Evolutionary conservation across 2,113 vertebrate species (phyloP).

Genomic region (Donacobius atricapilla): DNA sequence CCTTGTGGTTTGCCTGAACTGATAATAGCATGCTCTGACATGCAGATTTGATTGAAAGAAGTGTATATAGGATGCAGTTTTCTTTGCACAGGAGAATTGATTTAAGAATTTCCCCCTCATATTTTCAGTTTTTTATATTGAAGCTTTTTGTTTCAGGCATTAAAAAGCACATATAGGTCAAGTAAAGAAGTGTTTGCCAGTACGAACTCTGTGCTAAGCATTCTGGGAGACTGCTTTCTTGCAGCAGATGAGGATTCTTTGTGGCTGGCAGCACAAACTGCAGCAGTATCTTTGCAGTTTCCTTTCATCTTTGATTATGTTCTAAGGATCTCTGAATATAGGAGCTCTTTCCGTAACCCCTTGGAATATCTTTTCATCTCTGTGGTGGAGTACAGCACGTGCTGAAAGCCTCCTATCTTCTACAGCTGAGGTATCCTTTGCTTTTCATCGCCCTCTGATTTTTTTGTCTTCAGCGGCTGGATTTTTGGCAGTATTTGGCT

Average conservation of each 20-base stretch:
- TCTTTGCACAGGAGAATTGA: constrained; percentile 67
- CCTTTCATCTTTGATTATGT: constrained; percentile 74
- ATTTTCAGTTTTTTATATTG: background rate
- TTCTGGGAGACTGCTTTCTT: constrained; percentile 76
- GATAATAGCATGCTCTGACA: constrained; percentile 20
- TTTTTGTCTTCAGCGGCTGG: constrained; percentile 54
- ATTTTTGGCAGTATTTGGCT: constrained; percentile 65
- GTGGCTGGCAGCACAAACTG: constrained; percentile 79
- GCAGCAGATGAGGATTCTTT: constrained; percentile 76
- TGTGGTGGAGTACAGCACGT: background rate
- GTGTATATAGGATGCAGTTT: background rate
- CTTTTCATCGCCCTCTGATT: constrained; percentile 57
- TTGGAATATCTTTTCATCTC: constrained; percentile 47
- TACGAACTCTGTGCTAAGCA: constrained; percentile 71
- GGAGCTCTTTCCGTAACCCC: constrained; percentile 19
- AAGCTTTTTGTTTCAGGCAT: constrained; percentile 49
- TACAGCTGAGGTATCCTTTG: constrained; percentile 54
- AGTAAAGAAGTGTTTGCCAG: constrained; percentile 68
- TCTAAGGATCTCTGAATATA: constrained; percentile 60
- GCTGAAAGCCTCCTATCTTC: background rate
- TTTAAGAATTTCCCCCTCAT: background rate
- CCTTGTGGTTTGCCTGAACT: constrained; percentile 59
- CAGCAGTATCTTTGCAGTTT: constrained; percentile 71
- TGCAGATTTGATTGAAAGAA: constrained; percentile 35
- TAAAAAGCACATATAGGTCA: constrained; percentile 76